Conservation (phyloP, 1,140 invertebrate species). For the Lutraria rhynchaena region DNA sequence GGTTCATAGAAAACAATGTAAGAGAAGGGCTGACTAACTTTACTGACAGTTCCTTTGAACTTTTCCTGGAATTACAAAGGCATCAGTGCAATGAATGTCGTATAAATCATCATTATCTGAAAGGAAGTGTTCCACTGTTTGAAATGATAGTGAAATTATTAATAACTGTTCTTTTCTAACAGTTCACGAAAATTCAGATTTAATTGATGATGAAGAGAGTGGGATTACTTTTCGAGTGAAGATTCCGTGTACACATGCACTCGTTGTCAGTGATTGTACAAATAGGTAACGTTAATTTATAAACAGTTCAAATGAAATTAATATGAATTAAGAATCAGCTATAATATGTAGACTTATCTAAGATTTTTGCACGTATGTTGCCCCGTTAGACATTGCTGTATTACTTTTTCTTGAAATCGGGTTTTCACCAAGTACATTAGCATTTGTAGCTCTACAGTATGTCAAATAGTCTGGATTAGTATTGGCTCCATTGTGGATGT, state of each 20-base stretch:
- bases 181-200: slow-evolving; percentile 34
- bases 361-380: no score
- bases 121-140: slow-evolving; percentile 9
- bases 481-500: slow-evolving; percentile 7
- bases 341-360: background rate
- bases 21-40: slow-evolving; percentile 29
- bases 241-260: no score
- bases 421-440: slow-evolving; percentile 4
- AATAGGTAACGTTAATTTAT: background rate
- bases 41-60: slow-evolving; percentile 9
- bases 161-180: slow-evolving; percentile 8
- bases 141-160: slow-evolving; percentile 34
- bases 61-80: background rate
- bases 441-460: slow-evolving; percentile 12
- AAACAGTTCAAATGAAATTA: background rate
- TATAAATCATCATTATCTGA: background rate
- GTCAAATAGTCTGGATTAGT: slow-evolving; percentile 13
- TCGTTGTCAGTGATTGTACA: background rate
- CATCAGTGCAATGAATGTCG: background rate
- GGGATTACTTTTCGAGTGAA: background rate
- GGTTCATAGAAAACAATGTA: slow-evolving; percentile 6
- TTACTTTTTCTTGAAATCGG: background rate
- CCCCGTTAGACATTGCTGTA: background rate
- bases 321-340: background rate
- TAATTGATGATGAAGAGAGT: slow-evolving; percentile 11